Evolutionary conservation across 2,113 vertebrate genomes (phyloP).

Genomic region (Podarcis cretensis): DNA sequence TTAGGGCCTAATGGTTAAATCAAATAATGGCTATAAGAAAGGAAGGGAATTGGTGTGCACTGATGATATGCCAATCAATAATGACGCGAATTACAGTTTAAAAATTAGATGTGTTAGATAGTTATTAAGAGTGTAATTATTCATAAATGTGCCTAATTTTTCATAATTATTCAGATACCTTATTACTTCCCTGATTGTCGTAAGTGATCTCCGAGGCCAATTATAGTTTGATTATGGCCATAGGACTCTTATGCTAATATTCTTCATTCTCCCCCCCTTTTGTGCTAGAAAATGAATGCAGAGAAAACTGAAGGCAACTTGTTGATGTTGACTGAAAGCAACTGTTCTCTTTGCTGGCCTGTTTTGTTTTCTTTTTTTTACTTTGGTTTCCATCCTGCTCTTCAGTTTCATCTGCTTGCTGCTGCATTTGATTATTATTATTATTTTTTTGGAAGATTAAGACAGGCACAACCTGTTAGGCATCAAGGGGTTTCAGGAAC

Average conservation of each 20-base stretch:
- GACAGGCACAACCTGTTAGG: neutral
- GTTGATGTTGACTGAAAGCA: neutral
- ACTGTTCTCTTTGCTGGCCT: slow-evolving; percentile 52
- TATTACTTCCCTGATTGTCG: slow-evolving; percentile 81
- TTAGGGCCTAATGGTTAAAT: slow-evolving; percentile 50
- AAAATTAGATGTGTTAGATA: slow-evolving; percentile 79
- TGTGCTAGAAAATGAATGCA: slow-evolving; percentile 60
- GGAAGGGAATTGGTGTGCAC: slow-evolving; percentile 45
- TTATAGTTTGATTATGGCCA: slow-evolving; percentile 78
- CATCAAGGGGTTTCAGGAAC: too few relatives aligned
- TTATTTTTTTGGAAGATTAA: slow-evolving; percentile 47
- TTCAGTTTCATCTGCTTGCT: slow-evolving; percentile 78
- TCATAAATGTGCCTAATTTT: slow-evolving; percentile 85
- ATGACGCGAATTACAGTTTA: slow-evolving; percentile 77
- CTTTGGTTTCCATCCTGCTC: slow-evolving; percentile 60
- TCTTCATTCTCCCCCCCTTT: slow-evolving; percentile 38
- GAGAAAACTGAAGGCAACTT: slow-evolving; percentile 40
- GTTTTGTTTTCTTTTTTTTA: slow-evolving; percentile 55
- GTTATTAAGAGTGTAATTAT: slow-evolving; percentile 86
- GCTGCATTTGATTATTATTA: slow-evolving; percentile 70
- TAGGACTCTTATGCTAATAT: slow-evolving; percentile 63
- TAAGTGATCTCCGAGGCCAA: slow-evolving; percentile 80
- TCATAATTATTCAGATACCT: slow-evolving; percentile 84
- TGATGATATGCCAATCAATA: slow-evolving; percentile 69
- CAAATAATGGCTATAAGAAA: slow-evolving; percentile 68